These are phyloP conservation scores for Potamarius usumacintae DNA, from an alignment of 2,113 vertebrate genomes.

Conservation along the genomic window DNA sequence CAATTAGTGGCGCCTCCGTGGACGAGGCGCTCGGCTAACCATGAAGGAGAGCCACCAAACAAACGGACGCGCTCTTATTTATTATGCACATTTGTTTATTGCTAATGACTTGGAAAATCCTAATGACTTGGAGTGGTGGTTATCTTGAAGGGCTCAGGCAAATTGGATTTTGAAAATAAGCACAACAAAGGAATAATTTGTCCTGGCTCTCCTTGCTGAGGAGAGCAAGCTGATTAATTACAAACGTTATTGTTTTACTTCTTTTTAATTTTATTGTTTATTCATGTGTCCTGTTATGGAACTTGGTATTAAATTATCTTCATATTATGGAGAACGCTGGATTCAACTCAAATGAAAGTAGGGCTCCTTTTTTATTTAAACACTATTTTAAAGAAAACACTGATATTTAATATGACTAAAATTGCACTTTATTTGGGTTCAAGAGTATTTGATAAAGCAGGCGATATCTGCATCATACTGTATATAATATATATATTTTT, in stretches of 20 bases:
- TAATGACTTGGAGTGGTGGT: conserved; percentile 58
- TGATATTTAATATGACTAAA: background rate
- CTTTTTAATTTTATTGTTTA: conserved; percentile 50
- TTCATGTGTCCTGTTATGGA: background rate
- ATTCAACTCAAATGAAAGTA: background rate
- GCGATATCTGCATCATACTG: background rate
- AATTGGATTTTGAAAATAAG: conserved; percentile 40
- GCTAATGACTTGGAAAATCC: conserved; percentile 68
- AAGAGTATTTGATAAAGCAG: background rate
- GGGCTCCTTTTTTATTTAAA: background rate
- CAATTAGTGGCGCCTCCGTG: conserved; percentile 63
- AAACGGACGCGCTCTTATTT: conserved; percentile 63
- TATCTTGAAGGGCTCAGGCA: conserved; percentile 56
- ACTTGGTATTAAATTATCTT: background rate
- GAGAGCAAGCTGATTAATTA: conserved; percentile 5
- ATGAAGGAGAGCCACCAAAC: conserved; percentile 64
- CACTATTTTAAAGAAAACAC: background rate
- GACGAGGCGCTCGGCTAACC: conserved; percentile 64
- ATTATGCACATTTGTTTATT: conserved; percentile 70
- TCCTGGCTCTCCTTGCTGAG: background rate
- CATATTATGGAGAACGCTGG: background rate
- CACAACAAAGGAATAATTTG: background rate
- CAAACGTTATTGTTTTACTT: background rate
- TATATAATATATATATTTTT: too few species aligned
- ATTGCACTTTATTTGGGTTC: background rate